Conservation (phyloP, 2,113 vertebrate species). For the Cottus gobio region DNA sequence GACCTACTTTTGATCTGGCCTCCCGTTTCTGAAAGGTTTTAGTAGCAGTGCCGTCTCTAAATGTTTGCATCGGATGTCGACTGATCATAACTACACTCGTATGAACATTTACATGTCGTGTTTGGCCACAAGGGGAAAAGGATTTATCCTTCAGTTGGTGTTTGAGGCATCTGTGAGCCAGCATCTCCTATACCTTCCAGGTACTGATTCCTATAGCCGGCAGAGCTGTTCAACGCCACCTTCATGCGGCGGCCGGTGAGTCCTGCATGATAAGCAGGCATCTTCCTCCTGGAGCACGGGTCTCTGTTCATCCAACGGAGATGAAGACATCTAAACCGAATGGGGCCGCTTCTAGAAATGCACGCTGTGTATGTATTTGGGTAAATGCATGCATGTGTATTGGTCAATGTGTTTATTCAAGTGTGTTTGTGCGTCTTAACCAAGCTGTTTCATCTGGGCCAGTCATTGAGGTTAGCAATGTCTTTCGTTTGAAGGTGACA, state of each 20-base stretch:
- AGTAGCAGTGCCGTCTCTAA: constrained; percentile 32
- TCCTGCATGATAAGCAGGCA: constrained; percentile 52
- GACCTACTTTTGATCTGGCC: constrained; percentile 38
- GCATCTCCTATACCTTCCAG: constrained; percentile 38
- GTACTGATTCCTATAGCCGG: constrained; percentile 20
- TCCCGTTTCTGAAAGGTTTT: constrained; percentile 31
- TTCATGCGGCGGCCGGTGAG: constrained; percentile 37
- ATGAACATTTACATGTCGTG: constrained; percentile 58
- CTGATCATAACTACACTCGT: constrained; percentile 17
- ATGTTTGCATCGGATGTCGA: constrained; percentile 26
- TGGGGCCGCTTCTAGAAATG: constrained; percentile 16
- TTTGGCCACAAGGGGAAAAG: constrained; percentile 42
- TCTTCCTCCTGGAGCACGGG: constrained; percentile 16
- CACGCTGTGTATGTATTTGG: background rate
- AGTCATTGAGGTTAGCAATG: constrained; percentile 38
- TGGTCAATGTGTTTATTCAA: constrained; percentile 32
- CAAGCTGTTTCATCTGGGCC: constrained; percentile 56
- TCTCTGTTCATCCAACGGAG: constrained; percentile 25
- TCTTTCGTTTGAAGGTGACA: constrained; percentile 61
- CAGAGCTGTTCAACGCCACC: constrained; percentile 64
- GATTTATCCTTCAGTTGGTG: constrained; percentile 34
- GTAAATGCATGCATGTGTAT: constrained; percentile 30
- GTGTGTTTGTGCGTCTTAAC: constrained; percentile 32
- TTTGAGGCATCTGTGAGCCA: constrained; percentile 42
- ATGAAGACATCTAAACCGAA: constrained; percentile 52